Percentiles rank a stretch among this genome's conserved stretches.
Evolutionary conservation across 1,140 invertebrate species (phyloP).

Genomic region (Leptopilina clavipes): DNA sequence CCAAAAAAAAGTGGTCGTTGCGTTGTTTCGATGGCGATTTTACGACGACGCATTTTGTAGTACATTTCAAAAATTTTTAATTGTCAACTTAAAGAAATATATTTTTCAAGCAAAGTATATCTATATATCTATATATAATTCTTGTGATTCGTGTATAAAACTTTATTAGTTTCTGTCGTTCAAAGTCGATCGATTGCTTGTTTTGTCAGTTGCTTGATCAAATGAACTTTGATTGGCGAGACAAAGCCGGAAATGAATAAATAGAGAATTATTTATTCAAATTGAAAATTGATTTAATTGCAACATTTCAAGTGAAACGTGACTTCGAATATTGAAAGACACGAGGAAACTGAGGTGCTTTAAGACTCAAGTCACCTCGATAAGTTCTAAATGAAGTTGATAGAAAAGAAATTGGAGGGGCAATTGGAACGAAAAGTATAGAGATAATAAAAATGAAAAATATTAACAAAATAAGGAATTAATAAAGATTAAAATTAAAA

Average conservation of each 20-base stretch:
- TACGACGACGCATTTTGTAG: slow-evolving; percentile 60
- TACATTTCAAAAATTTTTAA: slow-evolving; percentile 45
- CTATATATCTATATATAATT: not conserved
- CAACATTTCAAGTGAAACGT: not conserved
- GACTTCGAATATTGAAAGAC: slow-evolving; percentile 14
- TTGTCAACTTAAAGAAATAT: not conserved
- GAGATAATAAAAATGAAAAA: not conserved
- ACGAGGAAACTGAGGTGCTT: slow-evolving; percentile 8
- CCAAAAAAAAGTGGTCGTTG: too few relatives aligned
- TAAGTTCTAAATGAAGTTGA: not conserved
- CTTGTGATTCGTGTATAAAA: not conserved
- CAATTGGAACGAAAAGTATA: not conserved
- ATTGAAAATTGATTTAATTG: not conserved
- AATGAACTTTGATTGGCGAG: slow-evolving; percentile 24
- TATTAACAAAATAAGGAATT: not conserved
- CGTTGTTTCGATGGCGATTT: slow-evolving; percentile 62
- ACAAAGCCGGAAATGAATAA: slow-evolving; percentile 24
- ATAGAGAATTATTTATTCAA: slow-evolving; percentile 7
- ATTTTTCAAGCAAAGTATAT: not conserved
- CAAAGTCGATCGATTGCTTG: not conserved
- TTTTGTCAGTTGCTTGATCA: not conserved
- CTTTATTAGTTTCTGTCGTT: not conserved
- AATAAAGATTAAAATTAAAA: too few relatives aligned
- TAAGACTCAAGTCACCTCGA: not conserved
- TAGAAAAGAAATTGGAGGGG: slow-evolving; percentile 10